Evolutionary conservation across 2,113 vertebrate species (phyloP).

Genomic region (Calyptommatus sinebrachiatus): DNA sequence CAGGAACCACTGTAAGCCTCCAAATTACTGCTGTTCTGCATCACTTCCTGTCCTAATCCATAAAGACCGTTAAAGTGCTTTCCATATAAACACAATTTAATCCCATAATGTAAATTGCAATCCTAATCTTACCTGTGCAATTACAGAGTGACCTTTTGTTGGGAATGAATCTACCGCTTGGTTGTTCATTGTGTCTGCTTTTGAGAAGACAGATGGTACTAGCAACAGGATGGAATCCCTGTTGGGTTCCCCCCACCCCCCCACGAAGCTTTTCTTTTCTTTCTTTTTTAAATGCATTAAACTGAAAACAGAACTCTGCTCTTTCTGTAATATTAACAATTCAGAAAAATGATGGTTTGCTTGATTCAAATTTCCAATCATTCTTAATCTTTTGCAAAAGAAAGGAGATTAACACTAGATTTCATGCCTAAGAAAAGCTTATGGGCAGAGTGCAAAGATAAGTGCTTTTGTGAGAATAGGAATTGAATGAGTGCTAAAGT

Average conservation of each 20-base stretch:
- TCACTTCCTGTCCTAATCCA: not conserved
- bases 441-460: not conserved
- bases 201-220: constrained; percentile 25
- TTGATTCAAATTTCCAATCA: constrained; percentile 25
- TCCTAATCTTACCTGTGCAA: constrained; percentile 1
- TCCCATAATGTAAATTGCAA: not conserved
- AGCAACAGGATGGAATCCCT: constrained; percentile 9
- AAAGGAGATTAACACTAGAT: constrained; percentile 22
- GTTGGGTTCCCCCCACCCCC: not conserved
- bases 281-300: not conserved
- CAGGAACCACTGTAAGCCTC: not conserved
- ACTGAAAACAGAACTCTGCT: not conserved
- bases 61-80: constrained; percentile 4
- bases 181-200: not conserved
- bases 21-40: not conserved
- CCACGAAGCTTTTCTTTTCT: not conserved
- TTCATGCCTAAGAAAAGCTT: constrained; percentile 7
- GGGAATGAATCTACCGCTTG: not conserved
- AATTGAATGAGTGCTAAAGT: constrained; percentile 14
- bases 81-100: constrained; percentile 8
- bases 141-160: constrained; percentile 1
- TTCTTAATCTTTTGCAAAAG: constrained; percentile 4
- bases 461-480: not conserved
- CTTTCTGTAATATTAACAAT: constrained; percentile 3
- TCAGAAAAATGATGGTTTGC: not conserved